Conservation (phyloP, 2,888 invertebrate species). For the Aspidiotus destructor region DNA sequence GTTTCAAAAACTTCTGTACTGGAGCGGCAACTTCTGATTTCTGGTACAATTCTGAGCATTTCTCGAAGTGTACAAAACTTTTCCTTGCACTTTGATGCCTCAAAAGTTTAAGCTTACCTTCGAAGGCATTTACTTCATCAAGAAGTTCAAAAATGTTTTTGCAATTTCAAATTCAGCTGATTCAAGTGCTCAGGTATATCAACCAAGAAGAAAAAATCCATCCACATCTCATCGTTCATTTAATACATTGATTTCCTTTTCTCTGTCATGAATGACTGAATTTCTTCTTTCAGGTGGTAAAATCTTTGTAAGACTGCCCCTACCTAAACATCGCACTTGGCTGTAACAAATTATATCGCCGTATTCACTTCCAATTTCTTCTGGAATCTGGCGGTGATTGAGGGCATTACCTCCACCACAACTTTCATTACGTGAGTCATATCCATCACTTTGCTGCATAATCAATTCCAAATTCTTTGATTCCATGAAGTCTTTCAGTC, state of each 20-base stretch:
- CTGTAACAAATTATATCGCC: conserved; percentile 20
- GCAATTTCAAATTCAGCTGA: conserved; percentile 19
- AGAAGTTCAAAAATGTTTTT: conserved; percentile 8
- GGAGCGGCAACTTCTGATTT: too few species aligned
- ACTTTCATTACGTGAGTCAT: conserved; percentile 17
- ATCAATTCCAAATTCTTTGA: neutral
- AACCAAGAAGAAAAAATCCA: conserved; percentile 14
- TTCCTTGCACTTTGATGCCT: conserved; percentile 13
- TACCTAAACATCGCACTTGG: conserved; percentile 18
- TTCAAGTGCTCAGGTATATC: conserved; percentile 18
- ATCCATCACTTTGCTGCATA: conserved; percentile 10
- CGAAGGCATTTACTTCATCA: neutral
- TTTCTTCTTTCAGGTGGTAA: too few species aligned
- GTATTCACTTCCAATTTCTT: conserved; percentile 21
- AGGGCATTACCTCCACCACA: conserved; percentile 17
- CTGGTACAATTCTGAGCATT: too few species aligned
- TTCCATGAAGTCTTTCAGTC: conserved; percentile 4
- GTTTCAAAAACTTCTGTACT: too few species aligned
- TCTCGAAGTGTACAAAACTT: conserved; percentile 24
- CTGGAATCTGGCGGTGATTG: conserved; percentile 31
- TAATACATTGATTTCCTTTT: conserved; percentile 34
- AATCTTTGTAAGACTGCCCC: conserved; percentile 36
- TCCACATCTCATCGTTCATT: conserved; percentile 23
- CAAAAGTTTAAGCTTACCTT: conserved; percentile 14
- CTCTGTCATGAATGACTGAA: conserved; percentile 35